Conservation (phyloP, 2,113 vertebrate genomes). For the Plecturocebus donacophilus region DNA sequence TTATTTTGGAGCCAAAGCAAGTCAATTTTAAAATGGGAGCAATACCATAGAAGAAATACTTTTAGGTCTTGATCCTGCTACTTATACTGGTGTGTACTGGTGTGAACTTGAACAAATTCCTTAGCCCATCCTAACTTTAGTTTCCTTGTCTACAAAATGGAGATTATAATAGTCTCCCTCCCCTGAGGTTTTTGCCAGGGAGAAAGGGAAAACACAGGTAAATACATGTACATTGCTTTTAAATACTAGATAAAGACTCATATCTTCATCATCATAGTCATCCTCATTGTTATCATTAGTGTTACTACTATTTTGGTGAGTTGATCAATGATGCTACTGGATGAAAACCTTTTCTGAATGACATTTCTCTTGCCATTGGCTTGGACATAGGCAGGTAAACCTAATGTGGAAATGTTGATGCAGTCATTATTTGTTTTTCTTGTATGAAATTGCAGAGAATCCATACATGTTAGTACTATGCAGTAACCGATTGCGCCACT, state of each 20-base stretch:
- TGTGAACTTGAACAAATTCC: background rate
- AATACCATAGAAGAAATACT: background rate
- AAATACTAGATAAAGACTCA: background rate
- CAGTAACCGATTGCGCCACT: no score
- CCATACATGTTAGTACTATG: fast-evolving
- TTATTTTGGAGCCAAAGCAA: conserved; percentile 56
- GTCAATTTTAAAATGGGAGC: background rate
- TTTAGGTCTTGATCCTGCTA: background rate
- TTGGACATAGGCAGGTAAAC: background rate
- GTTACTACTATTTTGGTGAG: conserved; percentile 19
- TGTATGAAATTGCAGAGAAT: conserved; percentile 56
- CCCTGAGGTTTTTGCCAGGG: background rate
- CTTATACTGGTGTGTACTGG: background rate
- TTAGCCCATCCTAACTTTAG: background rate
- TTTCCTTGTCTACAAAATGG: background rate
- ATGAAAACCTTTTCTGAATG: conserved; percentile 65
- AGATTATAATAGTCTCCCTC: background rate
- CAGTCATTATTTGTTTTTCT: conserved; percentile 27
- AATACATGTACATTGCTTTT: background rate
- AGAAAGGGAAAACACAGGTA: background rate
- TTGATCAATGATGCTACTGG: conserved; percentile 58
- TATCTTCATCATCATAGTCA: background rate
- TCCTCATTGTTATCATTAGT: no score
- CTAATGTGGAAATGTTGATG: background rate
- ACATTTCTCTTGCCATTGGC: conserved; percentile 57